Evolutionary conservation across 1,140 invertebrate species (phyloP).

Genomic region (Cyrtorhinus lividipennis): DNA sequence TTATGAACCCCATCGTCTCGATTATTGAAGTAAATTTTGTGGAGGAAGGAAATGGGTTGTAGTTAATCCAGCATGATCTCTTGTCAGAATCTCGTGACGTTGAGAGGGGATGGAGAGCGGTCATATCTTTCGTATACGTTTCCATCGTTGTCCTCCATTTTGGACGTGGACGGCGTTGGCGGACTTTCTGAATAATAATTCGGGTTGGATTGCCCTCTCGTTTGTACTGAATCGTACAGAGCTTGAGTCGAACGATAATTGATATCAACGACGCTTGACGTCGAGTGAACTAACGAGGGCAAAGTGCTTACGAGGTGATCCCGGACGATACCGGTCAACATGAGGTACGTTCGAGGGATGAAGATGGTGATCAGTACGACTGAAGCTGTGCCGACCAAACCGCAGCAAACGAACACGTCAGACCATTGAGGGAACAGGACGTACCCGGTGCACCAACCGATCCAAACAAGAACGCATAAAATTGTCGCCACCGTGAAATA

Average conservation of each 20-base stretch:
- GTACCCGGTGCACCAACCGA: constrained; percentile 38
- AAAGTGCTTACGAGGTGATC: constrained; percentile 28
- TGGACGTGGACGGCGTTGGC: constrained; percentile 23
- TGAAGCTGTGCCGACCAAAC: constrained; percentile 31
- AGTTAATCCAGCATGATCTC: constrained; percentile 18
- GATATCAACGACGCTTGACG: constrained; percentile 24
- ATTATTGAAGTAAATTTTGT: too few species aligned
- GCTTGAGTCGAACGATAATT: constrained; percentile 29
- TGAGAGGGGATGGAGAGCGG: constrained; percentile 23
- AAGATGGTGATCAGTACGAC: constrained; percentile 38
- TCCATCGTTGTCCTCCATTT: constrained; percentile 23
- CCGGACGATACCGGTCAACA: constrained; percentile 32
- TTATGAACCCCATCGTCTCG: too few species aligned
- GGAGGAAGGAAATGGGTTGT: background rate
- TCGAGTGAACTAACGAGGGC: constrained; percentile 24
- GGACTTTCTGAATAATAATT: constrained; percentile 25
- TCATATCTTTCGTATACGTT: constrained; percentile 26
- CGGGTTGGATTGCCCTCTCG: constrained; percentile 22
- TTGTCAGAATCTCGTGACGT: constrained; percentile 27
- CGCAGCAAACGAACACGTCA: constrained; percentile 23
- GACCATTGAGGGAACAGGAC: constrained; percentile 28
- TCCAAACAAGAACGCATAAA: constrained; percentile 35
- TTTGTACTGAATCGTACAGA: constrained; percentile 28
- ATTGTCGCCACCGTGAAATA: constrained; percentile 36
- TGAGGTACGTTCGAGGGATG: constrained; percentile 42